Conservation (phyloP, 2,888 invertebrate species). For the Globia sparganii region DNA sequence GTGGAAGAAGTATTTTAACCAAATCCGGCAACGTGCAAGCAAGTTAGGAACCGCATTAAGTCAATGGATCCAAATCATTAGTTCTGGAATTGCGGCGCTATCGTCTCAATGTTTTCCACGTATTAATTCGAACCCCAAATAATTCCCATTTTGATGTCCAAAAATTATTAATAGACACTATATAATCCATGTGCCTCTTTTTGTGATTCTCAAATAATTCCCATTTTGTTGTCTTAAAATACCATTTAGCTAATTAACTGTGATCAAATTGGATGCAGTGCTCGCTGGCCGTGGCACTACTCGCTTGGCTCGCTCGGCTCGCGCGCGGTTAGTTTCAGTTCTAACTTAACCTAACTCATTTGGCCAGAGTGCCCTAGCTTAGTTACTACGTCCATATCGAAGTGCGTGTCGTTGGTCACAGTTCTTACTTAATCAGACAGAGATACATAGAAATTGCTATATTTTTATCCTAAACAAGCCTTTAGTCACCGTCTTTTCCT, state of each 20-base stretch:
- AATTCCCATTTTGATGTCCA: not conserved
- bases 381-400: too few species aligned
- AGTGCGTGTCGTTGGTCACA: not conserved
- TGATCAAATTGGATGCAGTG: too few species aligned
- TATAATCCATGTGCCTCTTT: too few species aligned
- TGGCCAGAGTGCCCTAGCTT: not conserved
- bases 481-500: not conserved
- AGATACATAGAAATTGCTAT: not conserved
- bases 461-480: not conserved
- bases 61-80: slow-evolving; percentile 62
- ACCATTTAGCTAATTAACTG: not conserved
- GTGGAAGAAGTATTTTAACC: slow-evolving; percentile 61
- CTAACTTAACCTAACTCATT: not conserved
- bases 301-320: not conserved
- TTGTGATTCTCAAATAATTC: not conserved
- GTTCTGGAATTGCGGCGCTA: slow-evolving; percentile 60
- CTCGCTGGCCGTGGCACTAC: not conserved
- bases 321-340: not conserved
- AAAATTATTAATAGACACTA: not conserved
- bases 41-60: slow-evolving; percentile 60
- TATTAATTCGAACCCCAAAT: not conserved
- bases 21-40: slow-evolving; percentile 50
- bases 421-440: not conserved
- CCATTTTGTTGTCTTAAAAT: not conserved
- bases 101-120: slow-evolving; percentile 52